phyloP scores from a whole-genome alignment of 2,797 vertebrate species.

The Phataginus tetradactyla region DNA sequence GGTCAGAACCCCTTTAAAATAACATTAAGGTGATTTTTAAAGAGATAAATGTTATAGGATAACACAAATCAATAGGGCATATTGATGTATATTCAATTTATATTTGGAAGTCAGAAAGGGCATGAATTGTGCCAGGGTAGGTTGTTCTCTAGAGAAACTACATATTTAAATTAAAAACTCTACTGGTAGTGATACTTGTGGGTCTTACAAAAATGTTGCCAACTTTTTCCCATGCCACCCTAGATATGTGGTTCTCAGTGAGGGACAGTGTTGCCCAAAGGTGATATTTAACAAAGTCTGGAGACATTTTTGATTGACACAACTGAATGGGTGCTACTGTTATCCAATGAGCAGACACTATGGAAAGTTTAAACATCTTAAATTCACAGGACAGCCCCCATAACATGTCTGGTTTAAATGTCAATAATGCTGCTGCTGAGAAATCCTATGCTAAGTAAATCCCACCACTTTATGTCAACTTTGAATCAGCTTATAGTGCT shows the following conservation, averaged over 20 bases:
- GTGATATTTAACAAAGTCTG: neutral
- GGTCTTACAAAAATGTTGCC: neutral
- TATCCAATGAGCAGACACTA: too few species aligned
- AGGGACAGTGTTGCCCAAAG: fast-evolving
- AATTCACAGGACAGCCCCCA: neutral
- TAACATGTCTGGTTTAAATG: neutral
- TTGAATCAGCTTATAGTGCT: neutral
- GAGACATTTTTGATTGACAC: neutral
- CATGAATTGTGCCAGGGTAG: neutral
- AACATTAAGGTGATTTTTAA: neutral
- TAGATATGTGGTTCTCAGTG: neutral
- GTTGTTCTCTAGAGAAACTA: neutral
- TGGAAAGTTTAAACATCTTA: neutral
- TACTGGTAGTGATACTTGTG: neutral
- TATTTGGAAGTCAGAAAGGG: neutral
- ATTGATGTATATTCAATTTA: too few species aligned
- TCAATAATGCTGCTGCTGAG: neutral
- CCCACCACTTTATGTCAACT: neutral
- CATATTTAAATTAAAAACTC: neutral
- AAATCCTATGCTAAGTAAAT: neutral
- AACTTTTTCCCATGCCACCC: neutral
- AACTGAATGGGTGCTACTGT: neutral
- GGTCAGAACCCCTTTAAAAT: neutral
- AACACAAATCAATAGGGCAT: neutral
- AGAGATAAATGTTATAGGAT: neutral